Percentiles rank a stretch among this genome's conserved stretches.
Evolutionary conservation across 2,113 vertebrate genomes (phyloP).

Genomic region (Propithecus coquereli): DNA sequence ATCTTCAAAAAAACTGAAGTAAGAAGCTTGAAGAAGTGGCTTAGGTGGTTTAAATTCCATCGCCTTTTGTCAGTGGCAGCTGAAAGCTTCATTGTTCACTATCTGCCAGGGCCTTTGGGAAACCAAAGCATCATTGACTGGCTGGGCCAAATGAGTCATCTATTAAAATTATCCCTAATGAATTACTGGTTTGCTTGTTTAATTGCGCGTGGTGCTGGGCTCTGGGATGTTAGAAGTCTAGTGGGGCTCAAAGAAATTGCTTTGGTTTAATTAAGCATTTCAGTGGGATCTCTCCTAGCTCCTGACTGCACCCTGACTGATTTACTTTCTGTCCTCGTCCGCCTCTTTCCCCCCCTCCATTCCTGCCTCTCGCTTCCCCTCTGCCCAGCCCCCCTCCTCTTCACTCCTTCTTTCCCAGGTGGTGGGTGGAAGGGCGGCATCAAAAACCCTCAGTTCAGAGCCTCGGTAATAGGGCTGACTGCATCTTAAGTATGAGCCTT

Average conservation of each 20-base stretch:
- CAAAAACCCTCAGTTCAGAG: not conserved
- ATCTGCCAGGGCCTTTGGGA: slow-evolving; percentile 5
- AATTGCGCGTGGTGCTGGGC: slow-evolving; percentile 1
- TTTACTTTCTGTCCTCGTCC: not conserved
- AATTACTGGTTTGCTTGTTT: slow-evolving; percentile 55
- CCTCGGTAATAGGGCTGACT: not conserved
- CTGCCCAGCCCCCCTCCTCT: too few relatives aligned
- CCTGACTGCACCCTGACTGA: not conserved
- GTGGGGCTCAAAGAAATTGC: not conserved
- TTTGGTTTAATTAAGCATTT: not conserved
- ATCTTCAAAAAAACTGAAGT: slow-evolving; percentile 44
- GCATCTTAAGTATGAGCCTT: not conserved
- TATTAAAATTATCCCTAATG: slow-evolving; percentile 57
- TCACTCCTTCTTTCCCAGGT: not conserved
- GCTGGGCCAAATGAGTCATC: slow-evolving; percentile 56
- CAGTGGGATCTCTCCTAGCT: not conserved
- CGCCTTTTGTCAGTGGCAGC: not conserved
- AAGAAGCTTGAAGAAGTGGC: slow-evolving; percentile 32
- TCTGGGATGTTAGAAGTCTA: not conserved
- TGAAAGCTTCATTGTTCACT: slow-evolving; percentile 28
- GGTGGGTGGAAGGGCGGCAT: not conserved
- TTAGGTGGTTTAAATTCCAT: slow-evolving; percentile 36
- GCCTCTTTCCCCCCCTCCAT: not conserved
- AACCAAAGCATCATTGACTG: slow-evolving; percentile 1
- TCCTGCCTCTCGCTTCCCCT: not conserved